These are phyloP conservation scores for Ceratina calcarata DNA, from an alignment of 1,140 invertebrate species.

Conservation along the genomic window DNA sequence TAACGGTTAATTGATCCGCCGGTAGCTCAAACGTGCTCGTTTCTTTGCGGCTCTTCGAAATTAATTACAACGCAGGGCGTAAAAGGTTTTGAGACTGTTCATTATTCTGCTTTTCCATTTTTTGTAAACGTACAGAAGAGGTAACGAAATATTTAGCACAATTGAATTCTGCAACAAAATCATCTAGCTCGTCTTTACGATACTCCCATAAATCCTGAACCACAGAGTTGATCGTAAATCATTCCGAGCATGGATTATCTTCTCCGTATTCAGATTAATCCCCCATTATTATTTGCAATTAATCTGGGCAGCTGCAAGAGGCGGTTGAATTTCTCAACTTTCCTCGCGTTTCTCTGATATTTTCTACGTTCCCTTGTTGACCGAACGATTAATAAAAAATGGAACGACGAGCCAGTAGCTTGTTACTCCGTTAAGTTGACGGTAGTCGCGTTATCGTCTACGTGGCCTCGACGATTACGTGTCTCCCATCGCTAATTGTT, in stretches of 20 bases:
- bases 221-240: background rate
- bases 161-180: background rate
- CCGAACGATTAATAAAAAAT: background rate
- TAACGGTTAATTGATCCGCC: slow-evolving; percentile 6
- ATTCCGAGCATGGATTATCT: background rate
- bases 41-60: background rate
- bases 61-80: too few species aligned
- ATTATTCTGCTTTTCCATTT: too few species aligned
- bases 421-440: slow-evolving; percentile 5
- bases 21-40: background rate
- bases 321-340: background rate
- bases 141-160: background rate
- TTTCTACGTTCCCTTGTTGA: background rate
- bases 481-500: slow-evolving; percentile 67
- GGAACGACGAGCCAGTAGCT: background rate
- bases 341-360: too few species aligned
- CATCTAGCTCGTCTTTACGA: background rate
- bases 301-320: background rate
- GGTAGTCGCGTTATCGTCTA: slow-evolving; percentile 59
- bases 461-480: slow-evolving; percentile 33
- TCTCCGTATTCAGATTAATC: slow-evolving; percentile 16
- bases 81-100: too few species aligned
- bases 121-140: background rate
- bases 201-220: background rate
- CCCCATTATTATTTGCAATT: slow-evolving; percentile 21